Evolutionary conservation across 1,140 invertebrate genomes (phyloP), one percentile per base, ranked within the genome.

Genomic region (Sycobia sp.): DNA sequence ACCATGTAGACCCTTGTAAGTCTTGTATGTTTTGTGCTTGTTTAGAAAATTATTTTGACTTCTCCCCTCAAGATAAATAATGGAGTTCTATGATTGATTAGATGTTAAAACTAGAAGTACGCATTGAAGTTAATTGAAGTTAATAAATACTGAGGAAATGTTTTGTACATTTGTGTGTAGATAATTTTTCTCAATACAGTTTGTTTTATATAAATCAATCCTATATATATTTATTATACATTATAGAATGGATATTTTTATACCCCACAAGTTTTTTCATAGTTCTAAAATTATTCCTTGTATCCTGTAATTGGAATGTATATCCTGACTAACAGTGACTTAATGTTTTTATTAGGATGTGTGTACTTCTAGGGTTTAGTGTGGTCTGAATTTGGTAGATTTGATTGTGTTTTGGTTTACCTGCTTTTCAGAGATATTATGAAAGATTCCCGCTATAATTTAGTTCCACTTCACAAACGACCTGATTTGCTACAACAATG

Each of bases 401-500:
- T 54, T 54, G 56, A 65, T 55, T 25, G 57, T 62, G 22, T 55
- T 62, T 61, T 55, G 51, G 43, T 58, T 53, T 57, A 58, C 55
- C 62, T 67, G 29, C 68, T 67, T 67, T 68, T 18, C 69, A 78
- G 77, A 43, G 67, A 69, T 62, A 70, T 66, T 51, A 78, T 76
- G 73, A 76, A 70, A 67, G 65, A 69, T 64, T 69, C 65, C 47
- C 67, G 69, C 20, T 79, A 80, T 58, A 57, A 63, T 75, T 85
- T 92, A 62, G 74, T 90, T 70, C 85, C 85, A 62, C 81, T 92
- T 62, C 90, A 91, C 70, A 81, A 87, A 67, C 78, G 89, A 70
- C 88, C 88, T 41, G 84, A 92, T 72, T 86, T 88, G 69, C 77
- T 87, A 39, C 79, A 84, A 73, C 78, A 86, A 73, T 90, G 89